Percentiles rank a stretch among this genome's conserved stretches.
phyloP scores from a whole-genome alignment of 2,797 vertebrate genomes.

The Alcedo quadribrachys region DNA sequence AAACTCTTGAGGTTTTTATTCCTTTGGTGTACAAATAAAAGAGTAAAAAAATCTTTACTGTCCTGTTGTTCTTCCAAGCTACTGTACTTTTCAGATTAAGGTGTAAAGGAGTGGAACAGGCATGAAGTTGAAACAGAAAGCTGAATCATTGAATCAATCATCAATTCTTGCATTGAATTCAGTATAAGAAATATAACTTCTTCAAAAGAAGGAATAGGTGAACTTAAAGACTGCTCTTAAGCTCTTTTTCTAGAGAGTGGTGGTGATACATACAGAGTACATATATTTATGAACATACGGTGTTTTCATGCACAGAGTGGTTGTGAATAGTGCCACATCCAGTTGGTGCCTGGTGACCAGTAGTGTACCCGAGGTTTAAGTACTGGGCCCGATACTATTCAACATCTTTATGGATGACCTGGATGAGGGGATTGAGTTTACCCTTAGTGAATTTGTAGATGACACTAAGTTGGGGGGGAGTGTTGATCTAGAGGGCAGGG shows the following conservation, averaged over 20 bases:
- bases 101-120: neutral
- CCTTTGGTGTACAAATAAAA: neutral
- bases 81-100: neutral
- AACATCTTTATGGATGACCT: too few relatives aligned
- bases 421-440: too few relatives aligned
- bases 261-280: neutral
- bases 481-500: too few relatives aligned
- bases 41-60: neutral
- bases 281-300: too few relatives aligned
- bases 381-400: too few relatives aligned
- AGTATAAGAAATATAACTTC: neutral
- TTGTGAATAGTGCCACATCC: too few relatives aligned
- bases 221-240: neutral
- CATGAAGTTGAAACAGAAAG: neutral
- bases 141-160: neutral
- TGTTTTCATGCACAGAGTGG: too few relatives aligned
- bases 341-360: too few relatives aligned
- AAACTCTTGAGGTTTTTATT: neutral
- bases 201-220: neutral
- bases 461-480: too few relatives aligned
- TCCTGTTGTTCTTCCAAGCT: neutral
- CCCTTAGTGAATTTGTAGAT: too few relatives aligned
- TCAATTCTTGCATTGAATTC: neutral
- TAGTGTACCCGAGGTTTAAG: too few relatives aligned
- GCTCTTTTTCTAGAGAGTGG: neutral